phyloP scores from a whole-genome alignment of 2,888 invertebrate genomes.

The Hyalella azteca region DNA sequence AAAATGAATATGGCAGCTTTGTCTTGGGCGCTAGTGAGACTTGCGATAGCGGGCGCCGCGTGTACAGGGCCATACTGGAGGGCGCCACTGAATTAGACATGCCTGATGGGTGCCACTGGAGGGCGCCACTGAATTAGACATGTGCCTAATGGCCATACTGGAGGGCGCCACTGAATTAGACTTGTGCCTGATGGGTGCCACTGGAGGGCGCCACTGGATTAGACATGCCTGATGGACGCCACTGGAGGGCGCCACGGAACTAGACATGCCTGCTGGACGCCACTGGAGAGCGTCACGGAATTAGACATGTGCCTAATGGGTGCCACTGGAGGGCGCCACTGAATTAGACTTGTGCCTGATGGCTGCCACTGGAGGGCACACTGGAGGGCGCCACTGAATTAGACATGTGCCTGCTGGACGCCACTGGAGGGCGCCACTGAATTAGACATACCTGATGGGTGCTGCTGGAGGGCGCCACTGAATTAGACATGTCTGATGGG shows the following conservation, averaged over 20 bases:
- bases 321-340: too few species aligned
- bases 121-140: not conserved
- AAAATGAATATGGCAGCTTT: conserved; percentile 38
- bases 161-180: not conserved
- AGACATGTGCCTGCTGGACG: too few species aligned
- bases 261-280: not conserved
- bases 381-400: not conserved
- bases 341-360: too few species aligned
- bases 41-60: not conserved
- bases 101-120: not conserved
- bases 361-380: too few species aligned
- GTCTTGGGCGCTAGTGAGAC: not conserved
- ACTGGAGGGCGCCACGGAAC: not conserved
- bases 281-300: not conserved
- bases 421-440: too few species aligned
- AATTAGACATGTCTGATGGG: not conserved
- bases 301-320: too few species aligned
- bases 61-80: not conserved
- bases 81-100: not conserved
- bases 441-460: too few species aligned
- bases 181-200: too few species aligned
- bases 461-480: not conserved
- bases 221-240: too few species aligned
- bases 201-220: too few species aligned
- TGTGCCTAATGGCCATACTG: too few species aligned